These are phyloP conservation scores for Nannoperca obscura DNA, from an alignment of 2,797 vertebrate genomes.

Conservation along the genomic window DNA sequence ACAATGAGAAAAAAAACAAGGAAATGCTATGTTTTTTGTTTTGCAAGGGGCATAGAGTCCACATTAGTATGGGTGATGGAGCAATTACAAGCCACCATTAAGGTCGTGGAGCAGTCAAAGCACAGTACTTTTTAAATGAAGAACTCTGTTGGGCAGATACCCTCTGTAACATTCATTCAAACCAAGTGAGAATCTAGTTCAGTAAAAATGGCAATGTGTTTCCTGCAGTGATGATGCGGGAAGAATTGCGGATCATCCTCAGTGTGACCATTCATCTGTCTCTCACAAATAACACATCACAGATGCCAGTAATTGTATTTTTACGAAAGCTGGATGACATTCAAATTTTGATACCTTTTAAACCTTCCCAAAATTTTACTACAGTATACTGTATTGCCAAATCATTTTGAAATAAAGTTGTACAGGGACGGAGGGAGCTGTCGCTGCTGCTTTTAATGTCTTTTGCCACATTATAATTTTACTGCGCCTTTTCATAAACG, in stretches of 20 bases:
- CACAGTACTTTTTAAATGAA: slow-evolving; percentile 62
- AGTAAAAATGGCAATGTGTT: not conserved
- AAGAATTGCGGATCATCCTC: not conserved
- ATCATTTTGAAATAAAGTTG: slow-evolving; percentile 44
- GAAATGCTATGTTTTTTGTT: slow-evolving; percentile 81
- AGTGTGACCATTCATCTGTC: slow-evolving; percentile 23
- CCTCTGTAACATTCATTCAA: slow-evolving; percentile 37
- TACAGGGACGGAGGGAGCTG: slow-evolving; percentile 26
- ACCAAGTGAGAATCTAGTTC: slow-evolving; percentile 1
- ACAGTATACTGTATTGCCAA: slow-evolving; percentile 25
- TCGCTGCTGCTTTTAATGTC: slow-evolving; percentile 10
- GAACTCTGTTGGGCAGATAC: slow-evolving; percentile 48
- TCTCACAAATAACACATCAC: slow-evolving; percentile 31
- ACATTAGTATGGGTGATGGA: slow-evolving; percentile 85
- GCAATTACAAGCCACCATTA: slow-evolving; percentile 82
- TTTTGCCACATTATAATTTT: slow-evolving; percentile 28
- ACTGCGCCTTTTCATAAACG: not conserved
- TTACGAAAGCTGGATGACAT: slow-evolving; percentile 20
- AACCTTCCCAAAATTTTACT: slow-evolving; percentile 41
- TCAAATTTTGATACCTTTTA: slow-evolving; percentile 47
- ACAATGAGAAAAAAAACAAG: slow-evolving; percentile 62
- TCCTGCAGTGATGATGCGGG: slow-evolving; percentile 10
- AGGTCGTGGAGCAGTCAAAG: slow-evolving; percentile 63
- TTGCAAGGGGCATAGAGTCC: slow-evolving; percentile 80
- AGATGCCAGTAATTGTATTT: slow-evolving; percentile 50